Conservation (phyloP, 2,113 vertebrate genomes). For the Nannospalax galili region DNA sequence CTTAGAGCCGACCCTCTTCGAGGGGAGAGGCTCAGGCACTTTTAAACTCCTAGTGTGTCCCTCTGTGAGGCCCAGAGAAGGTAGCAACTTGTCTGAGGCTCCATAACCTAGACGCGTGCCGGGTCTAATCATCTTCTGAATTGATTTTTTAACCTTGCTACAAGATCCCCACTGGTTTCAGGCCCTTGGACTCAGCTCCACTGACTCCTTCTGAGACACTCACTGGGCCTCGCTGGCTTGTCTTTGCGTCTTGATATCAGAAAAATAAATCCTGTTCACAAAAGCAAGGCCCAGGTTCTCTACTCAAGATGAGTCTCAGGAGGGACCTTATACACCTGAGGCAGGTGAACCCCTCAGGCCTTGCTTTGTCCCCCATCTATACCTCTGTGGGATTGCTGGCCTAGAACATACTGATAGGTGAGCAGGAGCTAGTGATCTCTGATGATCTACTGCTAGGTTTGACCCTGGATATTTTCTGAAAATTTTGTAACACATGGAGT, state of each 20-base stretch:
- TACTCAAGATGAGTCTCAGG: neutral
- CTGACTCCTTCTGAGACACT: neutral
- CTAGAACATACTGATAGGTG: neutral
- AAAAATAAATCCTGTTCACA: neutral
- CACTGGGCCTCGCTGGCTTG: neutral
- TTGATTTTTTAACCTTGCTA: rapidly evolving
- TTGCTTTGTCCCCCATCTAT: neutral
- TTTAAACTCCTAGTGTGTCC: neutral
- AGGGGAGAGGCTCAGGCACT: too few species aligned
- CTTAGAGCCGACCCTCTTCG: neutral
- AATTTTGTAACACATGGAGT: neutral
- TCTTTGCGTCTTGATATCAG: neutral
- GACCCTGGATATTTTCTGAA: neutral
- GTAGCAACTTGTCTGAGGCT: neutral
- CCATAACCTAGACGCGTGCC: too few species aligned
- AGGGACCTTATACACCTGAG: neutral
- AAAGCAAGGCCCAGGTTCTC: neutral
- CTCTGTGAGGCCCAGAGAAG: neutral
- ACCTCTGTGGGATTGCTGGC: neutral
- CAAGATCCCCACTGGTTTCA: neutral
- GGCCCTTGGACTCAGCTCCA: neutral
- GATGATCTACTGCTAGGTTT: neutral
- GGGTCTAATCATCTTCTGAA: too few species aligned
- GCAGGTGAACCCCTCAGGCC: neutral
- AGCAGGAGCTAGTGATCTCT: neutral